Percentiles rank a stretch among this genome's conserved stretches.
phyloP scores from a whole-genome alignment of 2,888 invertebrate genomes.

The Epinotia nisella region DNA sequence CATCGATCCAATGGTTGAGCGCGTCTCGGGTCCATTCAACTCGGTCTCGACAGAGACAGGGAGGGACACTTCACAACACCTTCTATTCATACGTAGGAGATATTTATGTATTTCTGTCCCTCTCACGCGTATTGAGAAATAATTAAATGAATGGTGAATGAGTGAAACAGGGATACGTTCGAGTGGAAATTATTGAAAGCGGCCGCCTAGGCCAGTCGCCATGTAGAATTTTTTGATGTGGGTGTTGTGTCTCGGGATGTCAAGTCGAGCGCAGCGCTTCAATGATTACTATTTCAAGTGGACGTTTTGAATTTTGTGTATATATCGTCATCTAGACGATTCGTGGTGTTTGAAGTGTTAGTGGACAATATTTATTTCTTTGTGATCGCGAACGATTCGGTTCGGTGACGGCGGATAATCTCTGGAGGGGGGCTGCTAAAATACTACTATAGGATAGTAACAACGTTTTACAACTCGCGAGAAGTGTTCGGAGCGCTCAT shows the following conservation, averaged over 20 bases:
- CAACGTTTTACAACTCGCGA: constrained; percentile 82
- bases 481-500: constrained; percentile 69
- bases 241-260: constrained; percentile 82
- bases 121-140: constrained; percentile 77
- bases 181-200: constrained; percentile 84
- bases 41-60: constrained; percentile 70
- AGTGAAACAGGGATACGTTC: constrained; percentile 80
- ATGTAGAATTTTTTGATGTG: constrained; percentile 84
- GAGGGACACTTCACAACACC: constrained; percentile 80
- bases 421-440: constrained; percentile 83
- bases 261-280: constrained; percentile 84
- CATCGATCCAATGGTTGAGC: constrained; percentile 85
- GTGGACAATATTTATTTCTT: constrained; percentile 68
- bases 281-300: constrained; percentile 82
- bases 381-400: constrained; percentile 69
- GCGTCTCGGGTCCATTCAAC: constrained; percentile 85
- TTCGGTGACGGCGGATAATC: constrained; percentile 77
- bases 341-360: constrained; percentile 62
- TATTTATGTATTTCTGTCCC: constrained; percentile 78
- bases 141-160: constrained; percentile 82
- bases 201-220: constrained; percentile 76
- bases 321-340: constrained; percentile 65
- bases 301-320: constrained; percentile 72
- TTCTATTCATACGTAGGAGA: constrained; percentile 83
- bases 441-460: constrained; percentile 85